phyloP scores from a whole-genome alignment of 1,140 invertebrate genomes.

The Chironomus tepperi region DNA sequence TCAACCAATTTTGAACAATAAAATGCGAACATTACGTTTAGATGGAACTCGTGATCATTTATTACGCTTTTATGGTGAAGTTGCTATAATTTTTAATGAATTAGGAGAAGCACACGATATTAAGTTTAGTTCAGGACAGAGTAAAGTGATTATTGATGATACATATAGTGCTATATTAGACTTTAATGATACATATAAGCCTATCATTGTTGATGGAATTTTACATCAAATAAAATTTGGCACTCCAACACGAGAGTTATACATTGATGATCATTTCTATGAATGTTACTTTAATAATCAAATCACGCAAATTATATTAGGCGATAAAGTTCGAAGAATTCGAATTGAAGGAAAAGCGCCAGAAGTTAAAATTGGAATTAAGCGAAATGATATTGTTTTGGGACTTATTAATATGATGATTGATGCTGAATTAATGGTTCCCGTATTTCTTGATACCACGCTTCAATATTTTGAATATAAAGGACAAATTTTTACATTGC shows the following conservation, averaged over 20 bases:
- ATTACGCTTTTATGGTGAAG: conserved; percentile 76
- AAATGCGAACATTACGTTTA: conserved; percentile 31
- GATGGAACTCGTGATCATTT: conserved; percentile 50
- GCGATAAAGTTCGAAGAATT: conserved; percentile 63
- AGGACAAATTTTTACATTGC: conserved; percentile 61
- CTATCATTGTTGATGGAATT: conserved; percentile 60
- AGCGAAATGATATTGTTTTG: conserved; percentile 65
- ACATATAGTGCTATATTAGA: conserved; percentile 54
- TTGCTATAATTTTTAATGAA: conserved; percentile 76
- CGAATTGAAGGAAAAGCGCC: conserved; percentile 81
- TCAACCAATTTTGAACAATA: conserved; percentile 51
- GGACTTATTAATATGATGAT: conserved; percentile 77
- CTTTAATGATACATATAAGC: conserved; percentile 64
- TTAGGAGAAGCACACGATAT: conserved; percentile 68
- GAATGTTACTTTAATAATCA: conserved; percentile 88
- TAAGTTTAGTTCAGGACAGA: conserved; percentile 63
- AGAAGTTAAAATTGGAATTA: conserved; percentile 67
- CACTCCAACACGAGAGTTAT: conserved; percentile 83
- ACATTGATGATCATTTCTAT: conserved; percentile 76
- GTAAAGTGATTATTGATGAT: conserved; percentile 59
- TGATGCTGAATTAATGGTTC: conserved; percentile 65
- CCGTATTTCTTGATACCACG: conserved; percentile 78
- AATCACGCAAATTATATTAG: conserved; percentile 71
- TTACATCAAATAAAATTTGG: conserved; percentile 76
- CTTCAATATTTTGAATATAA: conserved; percentile 72